phyloP scores from a whole-genome alignment of 2,113 vertebrate genomes.

The Petroica traversi region DNA sequence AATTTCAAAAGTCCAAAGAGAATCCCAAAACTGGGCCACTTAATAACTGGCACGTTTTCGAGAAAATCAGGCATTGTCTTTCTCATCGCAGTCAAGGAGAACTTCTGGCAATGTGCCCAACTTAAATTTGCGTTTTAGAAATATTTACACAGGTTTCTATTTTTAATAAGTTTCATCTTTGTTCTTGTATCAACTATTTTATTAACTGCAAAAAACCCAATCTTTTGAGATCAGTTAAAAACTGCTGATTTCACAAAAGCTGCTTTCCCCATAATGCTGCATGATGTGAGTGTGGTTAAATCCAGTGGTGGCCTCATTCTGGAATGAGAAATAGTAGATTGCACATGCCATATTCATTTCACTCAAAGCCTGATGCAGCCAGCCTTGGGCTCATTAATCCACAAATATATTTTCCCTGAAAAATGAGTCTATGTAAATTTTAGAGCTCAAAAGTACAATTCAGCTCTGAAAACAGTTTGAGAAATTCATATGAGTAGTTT shows the following conservation, averaged over 20 bases:
- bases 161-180: constrained; percentile 3
- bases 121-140: neutral
- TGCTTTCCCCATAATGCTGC: neutral
- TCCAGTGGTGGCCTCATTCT: neutral
- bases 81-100: neutral
- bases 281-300: neutral
- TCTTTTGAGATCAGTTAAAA: neutral
- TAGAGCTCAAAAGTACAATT: neutral
- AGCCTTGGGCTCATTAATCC: constrained; percentile 20
- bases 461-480: constrained; percentile 6
- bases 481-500: constrained; percentile 15
- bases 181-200: neutral
- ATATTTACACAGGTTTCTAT: neutral
- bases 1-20: neutral
- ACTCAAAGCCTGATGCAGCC: neutral
- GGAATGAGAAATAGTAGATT: neutral
- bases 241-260: neutral
- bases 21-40: neutral
- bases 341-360: constrained; percentile 20
- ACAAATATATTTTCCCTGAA: constrained; percentile 28
- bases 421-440: constrained; percentile 44
- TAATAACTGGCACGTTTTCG: neutral
- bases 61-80: neutral
- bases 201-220: neutral
- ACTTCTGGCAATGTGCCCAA: neutral